These are phyloP conservation scores for Sylvilagus floridanus DNA, from an alignment of 2,797 vertebrate species.

Conservation along the genomic window DNA sequence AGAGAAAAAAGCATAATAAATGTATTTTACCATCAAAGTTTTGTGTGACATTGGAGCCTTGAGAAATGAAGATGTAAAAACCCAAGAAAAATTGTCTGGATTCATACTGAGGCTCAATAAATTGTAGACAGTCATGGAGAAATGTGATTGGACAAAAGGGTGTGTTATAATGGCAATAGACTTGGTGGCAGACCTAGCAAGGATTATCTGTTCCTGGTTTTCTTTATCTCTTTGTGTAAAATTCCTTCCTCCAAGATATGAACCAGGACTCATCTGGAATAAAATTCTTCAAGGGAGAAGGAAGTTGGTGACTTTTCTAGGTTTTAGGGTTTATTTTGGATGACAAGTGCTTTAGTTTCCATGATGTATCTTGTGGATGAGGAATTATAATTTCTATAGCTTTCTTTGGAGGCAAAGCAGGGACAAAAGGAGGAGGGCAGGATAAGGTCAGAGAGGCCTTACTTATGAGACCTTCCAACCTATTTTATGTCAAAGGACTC, in stretches of 20 bases:
- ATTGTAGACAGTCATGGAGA: not conserved
- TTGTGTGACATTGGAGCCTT: not conserved
- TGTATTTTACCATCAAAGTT: not conserved
- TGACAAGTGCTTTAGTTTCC: not conserved
- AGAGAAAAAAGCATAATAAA: not conserved
- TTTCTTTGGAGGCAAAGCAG: no score
- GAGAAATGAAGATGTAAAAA: not conserved
- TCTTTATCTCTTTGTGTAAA: no score
- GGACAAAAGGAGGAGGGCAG: not conserved
- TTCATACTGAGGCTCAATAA: not conserved
- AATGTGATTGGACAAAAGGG: not conserved
- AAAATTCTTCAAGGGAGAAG: not conserved
- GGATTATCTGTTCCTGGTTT: no score
- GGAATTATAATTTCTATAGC: not conserved
- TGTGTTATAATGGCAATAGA: not conserved
- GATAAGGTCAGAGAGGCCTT: not conserved
- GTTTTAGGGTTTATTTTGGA: not conserved
- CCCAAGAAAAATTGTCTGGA: not conserved
- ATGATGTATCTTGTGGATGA: not conserved
- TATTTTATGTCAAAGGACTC: not conserved
- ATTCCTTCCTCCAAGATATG: no score
- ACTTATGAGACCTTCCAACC: not conserved
- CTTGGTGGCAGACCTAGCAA: not conserved
- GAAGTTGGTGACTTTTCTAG: not conserved
- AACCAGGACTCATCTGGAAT: not conserved